Percentiles rank a stretch among this genome's conserved stretches.
phyloP scores from a whole-genome alignment of 2,113 vertebrate species.

The Zosterops pallidus region DNA sequence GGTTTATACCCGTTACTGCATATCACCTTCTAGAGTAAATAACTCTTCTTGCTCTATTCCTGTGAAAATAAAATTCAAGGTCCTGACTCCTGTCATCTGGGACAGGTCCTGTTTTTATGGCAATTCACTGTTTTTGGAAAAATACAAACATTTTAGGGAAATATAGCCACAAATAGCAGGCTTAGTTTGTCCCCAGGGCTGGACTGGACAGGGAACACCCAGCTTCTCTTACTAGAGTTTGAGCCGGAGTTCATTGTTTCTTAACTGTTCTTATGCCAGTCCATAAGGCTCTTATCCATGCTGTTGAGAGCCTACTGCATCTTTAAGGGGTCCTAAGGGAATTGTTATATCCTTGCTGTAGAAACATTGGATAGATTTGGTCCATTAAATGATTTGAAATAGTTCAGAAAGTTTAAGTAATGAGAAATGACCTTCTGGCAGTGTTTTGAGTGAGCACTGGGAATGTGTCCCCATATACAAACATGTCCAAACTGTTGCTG shows the following conservation, averaged over 20 bases:
- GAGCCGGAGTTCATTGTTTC: not conserved
- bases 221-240: not conserved
- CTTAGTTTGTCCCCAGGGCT: not conserved
- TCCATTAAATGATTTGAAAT: not conserved
- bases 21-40: not conserved
- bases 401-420: constrained; percentile 6
- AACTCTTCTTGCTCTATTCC: not conserved
- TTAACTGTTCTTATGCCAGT: not conserved
- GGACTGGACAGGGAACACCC: not conserved
- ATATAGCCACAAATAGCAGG: not conserved
- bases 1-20: not conserved
- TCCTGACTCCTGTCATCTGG: not conserved
- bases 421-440: constrained; percentile 3
- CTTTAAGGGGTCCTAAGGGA: not conserved
- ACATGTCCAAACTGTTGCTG: not conserved
- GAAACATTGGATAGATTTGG: not conserved
- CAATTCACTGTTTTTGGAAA: not conserved
- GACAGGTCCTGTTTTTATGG: not conserved
- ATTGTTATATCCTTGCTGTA: not conserved
- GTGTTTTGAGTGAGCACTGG: not conserved
- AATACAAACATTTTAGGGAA: not conserved
- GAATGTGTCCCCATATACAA: not conserved
- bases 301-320: not conserved
- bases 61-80: not conserved
- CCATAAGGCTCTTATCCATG: not conserved